Conservation (phyloP, 2,113 vertebrate genomes). For the Chionodraco myersi region DNA sequence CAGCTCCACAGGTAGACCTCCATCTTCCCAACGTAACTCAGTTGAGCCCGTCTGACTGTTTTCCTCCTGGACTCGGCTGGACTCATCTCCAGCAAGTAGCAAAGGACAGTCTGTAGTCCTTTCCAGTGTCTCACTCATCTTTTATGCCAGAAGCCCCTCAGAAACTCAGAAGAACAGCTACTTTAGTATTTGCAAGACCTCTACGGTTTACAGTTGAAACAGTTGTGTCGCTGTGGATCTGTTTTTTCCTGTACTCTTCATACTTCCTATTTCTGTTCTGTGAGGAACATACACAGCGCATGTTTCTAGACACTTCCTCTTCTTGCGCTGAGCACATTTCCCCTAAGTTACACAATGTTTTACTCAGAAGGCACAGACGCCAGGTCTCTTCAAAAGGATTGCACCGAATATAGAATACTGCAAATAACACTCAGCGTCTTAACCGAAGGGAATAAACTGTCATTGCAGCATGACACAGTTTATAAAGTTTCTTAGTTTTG, state of each 20-base stretch:
- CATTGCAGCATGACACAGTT: background rate
- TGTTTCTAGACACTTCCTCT: conserved; percentile 68
- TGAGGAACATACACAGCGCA: conserved; percentile 37
- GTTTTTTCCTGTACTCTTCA: conserved; percentile 64
- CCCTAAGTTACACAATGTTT: background rate
- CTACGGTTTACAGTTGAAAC: conserved; percentile 43
- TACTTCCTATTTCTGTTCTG: conserved; percentile 79
- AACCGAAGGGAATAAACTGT: background rate
- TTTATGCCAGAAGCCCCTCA: conserved; percentile 11
- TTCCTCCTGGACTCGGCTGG: conserved; percentile 76
- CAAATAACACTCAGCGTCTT: background rate
- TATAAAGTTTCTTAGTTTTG: background rate
- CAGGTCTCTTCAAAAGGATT: background rate
- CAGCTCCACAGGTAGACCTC: conserved; percentile 88
- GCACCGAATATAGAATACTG: background rate
- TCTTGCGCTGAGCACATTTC: conserved; percentile 32
- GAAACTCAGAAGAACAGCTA: background rate
- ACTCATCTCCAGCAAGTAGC: conserved; percentile 66
- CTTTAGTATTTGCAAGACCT: conserved; percentile 11
- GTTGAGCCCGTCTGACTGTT: conserved; percentile 82
- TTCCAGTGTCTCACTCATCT: conserved; percentile 89
- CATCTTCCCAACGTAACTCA: conserved; percentile 88
- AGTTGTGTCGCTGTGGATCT: conserved; percentile 44
- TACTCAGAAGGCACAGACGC: background rate
- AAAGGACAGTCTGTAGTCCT: conserved; percentile 85